These are phyloP conservation scores for Corythaixoides concolor DNA, from an alignment of 2,113 vertebrate genomes.

Conservation along the genomic window DNA sequence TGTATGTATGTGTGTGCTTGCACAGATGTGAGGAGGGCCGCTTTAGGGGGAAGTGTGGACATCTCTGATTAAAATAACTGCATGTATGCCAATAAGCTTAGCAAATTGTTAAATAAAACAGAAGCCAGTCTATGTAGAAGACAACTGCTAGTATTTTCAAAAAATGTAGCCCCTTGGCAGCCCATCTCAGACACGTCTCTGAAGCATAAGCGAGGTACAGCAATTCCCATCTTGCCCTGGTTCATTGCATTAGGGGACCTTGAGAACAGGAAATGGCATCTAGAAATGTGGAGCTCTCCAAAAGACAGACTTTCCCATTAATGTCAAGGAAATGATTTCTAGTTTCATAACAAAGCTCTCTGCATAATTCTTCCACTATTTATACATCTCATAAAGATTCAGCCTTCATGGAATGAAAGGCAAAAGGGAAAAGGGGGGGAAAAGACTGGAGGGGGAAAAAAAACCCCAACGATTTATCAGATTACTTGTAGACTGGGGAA, in stretches of 20 bases:
- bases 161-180: not conserved
- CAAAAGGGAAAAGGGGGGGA: not conserved
- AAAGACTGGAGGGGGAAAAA: not conserved
- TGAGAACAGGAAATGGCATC: slow-evolving; percentile 48
- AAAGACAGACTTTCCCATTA: slow-evolving; percentile 72
- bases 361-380: slow-evolving; percentile 60
- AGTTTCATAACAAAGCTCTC: slow-evolving; percentile 48
- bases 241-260: slow-evolving; percentile 48
- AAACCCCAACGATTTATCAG: not conserved
- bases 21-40: not conserved
- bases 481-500: not conserved
- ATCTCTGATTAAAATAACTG: not conserved
- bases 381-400: slow-evolving; percentile 41
- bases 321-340: slow-evolving; percentile 68
- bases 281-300: slow-evolving; percentile 61
- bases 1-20: not conserved
- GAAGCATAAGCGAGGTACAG: not conserved
- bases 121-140: not conserved
- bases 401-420: not conserved
- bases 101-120: not conserved
- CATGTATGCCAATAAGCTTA: not conserved
- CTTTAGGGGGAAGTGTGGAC: not conserved
- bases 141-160: not conserved
- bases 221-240: slow-evolving; percentile 12
- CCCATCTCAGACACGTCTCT: not conserved